Evolutionary conservation across 2,797 vertebrate species (phyloP).

Genomic region (Merluccius polli): DNA sequence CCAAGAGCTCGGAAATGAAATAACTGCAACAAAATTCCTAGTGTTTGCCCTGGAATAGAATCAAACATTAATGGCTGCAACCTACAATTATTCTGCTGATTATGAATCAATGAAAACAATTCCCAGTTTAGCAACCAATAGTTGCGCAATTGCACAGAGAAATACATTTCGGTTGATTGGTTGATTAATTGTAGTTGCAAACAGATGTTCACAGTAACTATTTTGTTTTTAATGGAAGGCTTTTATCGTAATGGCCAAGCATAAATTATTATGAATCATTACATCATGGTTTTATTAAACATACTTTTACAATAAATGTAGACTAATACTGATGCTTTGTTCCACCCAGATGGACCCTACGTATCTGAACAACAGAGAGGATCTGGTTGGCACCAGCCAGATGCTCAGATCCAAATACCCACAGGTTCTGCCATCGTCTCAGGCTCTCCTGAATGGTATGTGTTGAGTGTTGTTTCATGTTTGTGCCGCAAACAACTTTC

Average conservation of each 20-base stretch:
- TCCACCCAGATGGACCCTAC: conserved; percentile 44
- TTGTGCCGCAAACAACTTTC: neutral
- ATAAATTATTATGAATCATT: neutral
- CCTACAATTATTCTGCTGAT: neutral
- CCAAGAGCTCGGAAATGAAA: neutral
- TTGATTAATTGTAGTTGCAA: neutral
- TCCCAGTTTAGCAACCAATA: neutral
- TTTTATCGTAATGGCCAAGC: neutral
- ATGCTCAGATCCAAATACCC: conserved; percentile 31
- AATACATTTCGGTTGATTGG: neutral
- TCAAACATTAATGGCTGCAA: neutral
- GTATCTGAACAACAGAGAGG: conserved; percentile 31
- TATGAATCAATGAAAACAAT: no score
- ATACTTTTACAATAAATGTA: neutral
- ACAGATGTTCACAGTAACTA: neutral
- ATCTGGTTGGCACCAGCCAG: conserved; percentile 20
- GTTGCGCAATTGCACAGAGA: neutral
- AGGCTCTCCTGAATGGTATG: conserved; percentile 40
- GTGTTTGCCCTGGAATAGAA: neutral
- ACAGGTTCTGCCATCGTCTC: conserved; percentile 13
- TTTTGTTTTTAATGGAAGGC: no score
- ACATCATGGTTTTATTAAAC: neutral
- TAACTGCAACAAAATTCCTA: neutral
- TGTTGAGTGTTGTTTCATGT: neutral
- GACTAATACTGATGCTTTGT: neutral